phyloP scores from a whole-genome alignment of 2,797 vertebrate genomes.

The Paedocypris micromegethes region DNA sequence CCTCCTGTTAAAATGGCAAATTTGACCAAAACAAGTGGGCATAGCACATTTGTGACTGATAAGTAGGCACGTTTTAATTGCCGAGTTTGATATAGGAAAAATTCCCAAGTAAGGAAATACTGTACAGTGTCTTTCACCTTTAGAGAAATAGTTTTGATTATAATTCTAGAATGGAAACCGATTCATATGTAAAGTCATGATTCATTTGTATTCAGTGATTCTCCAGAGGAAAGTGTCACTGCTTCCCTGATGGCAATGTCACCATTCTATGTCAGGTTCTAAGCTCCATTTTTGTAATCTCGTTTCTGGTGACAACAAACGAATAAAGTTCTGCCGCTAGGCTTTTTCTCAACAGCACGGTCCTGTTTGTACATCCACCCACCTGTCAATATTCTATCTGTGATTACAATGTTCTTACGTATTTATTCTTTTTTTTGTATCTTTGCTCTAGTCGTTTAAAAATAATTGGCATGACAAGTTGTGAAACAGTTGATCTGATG shows the following conservation, averaged over 20 bases:
- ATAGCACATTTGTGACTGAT: constrained; percentile 41
- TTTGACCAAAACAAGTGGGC: constrained; percentile 48
- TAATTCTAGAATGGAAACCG: too few relatives aligned
- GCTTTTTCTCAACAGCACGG: constrained; percentile 39
- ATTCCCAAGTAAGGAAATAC: too few relatives aligned
- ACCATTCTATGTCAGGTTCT: constrained; percentile 42
- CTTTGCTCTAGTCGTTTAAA: not conserved
- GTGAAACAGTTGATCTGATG: constrained; percentile 17
- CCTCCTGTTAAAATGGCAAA: constrained; percentile 37
- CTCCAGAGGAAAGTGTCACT: constrained; percentile 1
- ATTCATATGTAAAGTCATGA: not conserved
- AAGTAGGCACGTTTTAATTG: constrained; percentile 9
- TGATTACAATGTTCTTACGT: constrained; percentile 59
- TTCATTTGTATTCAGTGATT: not conserved
- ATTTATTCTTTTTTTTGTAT: constrained; percentile 16
- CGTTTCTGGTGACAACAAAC: constrained; percentile 32
- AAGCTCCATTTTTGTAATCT: constrained; percentile 31
- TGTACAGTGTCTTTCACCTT: too few relatives aligned
- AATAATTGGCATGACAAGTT: constrained; percentile 29
- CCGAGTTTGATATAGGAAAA: too few relatives aligned
- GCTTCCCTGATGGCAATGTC: constrained; percentile 12
- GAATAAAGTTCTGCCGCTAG: constrained; percentile 49
- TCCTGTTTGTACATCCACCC: constrained; percentile 52
- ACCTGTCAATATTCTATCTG: constrained; percentile 52
- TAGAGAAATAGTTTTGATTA: too few relatives aligned